Percentiles rank a stretch among this genome's conserved stretches.
Conservation (phyloP, 2,888 invertebrate genomes). For the Rhingia campestris region DNA sequence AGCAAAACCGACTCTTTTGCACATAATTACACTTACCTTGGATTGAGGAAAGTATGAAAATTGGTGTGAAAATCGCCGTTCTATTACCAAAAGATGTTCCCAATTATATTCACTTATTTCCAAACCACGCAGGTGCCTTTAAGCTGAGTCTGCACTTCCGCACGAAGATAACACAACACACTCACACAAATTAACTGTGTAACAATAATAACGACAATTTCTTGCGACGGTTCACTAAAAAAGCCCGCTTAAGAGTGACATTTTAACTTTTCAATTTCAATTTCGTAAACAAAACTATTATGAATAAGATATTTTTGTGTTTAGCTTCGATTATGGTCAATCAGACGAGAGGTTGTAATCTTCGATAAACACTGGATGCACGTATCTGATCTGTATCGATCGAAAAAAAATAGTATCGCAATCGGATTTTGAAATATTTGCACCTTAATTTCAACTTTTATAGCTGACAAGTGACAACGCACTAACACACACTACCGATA, state of each 20-base stretch:
- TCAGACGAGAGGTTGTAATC: conserved; percentile 35
- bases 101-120: conserved; percentile 59
- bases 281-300: conserved; percentile 51
- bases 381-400: conserved; percentile 41
- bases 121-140: conserved; percentile 44
- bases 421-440: conserved; percentile 68
- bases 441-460: conserved; percentile 42
- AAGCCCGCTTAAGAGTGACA: conserved; percentile 30
- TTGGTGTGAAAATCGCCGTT: conserved; percentile 41
- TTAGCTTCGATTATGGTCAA: conserved; percentile 34
- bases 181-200: too few species aligned
- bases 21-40: conserved; percentile 52
- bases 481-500: conserved; percentile 24
- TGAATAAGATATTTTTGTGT: conserved; percentile 14
- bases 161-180: conserved; percentile 15
- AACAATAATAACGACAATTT: not conserved
- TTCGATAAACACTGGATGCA: conserved; percentile 42
- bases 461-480: conserved; percentile 53
- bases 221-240: conserved; percentile 23
- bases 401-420: conserved; percentile 58
- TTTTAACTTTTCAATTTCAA: conserved; percentile 25
- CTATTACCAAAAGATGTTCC: conserved; percentile 49
- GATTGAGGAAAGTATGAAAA: conserved; percentile 40
- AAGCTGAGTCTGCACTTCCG: conserved; percentile 58
- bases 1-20: not conserved